phyloP scores from a whole-genome alignment of 2,888 invertebrate genomes.

The Phymatocera aterrima region DNA sequence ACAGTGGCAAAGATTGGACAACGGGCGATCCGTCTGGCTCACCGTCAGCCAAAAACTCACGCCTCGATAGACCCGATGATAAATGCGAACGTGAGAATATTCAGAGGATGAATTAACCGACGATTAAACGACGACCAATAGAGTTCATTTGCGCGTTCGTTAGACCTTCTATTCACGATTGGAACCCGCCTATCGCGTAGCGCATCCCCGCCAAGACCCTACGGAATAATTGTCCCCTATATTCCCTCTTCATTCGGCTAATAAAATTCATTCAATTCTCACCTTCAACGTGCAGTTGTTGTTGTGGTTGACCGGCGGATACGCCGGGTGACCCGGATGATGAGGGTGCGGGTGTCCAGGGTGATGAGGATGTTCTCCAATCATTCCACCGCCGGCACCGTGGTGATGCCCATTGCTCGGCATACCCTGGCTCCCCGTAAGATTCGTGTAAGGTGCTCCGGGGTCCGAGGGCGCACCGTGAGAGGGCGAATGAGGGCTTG shows the following conservation, averaged over 20 bases:
- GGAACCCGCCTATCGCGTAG: background rate
- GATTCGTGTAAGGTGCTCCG: constrained; percentile 59
- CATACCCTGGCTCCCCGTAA: constrained; percentile 68
- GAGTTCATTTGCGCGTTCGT: constrained; percentile 34
- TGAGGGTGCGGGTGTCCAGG: constrained; percentile 78
- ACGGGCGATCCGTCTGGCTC: background rate
- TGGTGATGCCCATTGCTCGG: constrained; percentile 71
- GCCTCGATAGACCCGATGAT: background rate
- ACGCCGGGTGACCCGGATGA: constrained; percentile 76
- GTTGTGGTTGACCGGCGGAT: constrained; percentile 73
- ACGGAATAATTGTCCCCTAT: too few species aligned
- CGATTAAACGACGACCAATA: constrained; percentile 3
- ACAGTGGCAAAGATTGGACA: background rate
- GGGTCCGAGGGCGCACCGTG: constrained; percentile 68
- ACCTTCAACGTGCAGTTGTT: constrained; percentile 76
- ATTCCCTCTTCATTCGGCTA: background rate
- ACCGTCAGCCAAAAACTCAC: background rate
- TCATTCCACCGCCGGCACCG: constrained; percentile 69
- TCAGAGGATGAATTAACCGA: background rate
- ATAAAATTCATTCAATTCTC: constrained; percentile 46
- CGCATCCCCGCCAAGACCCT: too few species aligned
- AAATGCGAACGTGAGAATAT: background rate
- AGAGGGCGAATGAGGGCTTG: constrained; percentile 72
- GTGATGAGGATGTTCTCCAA: constrained; percentile 71
- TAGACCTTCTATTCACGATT: constrained; percentile 14